Base-by-base conservation (phyloP, 2,113 vertebrate genomes). In the Suncus etruscus region DNA sequence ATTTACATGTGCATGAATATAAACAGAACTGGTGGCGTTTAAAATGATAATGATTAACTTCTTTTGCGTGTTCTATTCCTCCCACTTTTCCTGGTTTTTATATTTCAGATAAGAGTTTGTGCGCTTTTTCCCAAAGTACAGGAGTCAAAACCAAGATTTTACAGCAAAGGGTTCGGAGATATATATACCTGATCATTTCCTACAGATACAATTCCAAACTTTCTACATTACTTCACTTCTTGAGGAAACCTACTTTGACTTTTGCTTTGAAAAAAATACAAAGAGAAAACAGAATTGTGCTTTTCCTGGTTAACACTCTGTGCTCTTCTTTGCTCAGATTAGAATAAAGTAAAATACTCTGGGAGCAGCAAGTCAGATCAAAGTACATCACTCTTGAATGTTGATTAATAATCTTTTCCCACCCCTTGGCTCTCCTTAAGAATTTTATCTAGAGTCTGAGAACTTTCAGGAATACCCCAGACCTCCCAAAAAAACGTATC, bases 1-100 rank as follows among this genome's bases (percentile, higher is more conserved):
- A 94, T 97, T 97, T 96, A 96, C 95, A 94, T 93, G 94, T 91
- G 96, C 96, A 50, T 96, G 96, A 94, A 96, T 97, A 94, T 95
- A 97, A 97, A 97, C 69, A 96, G 89, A 87, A 84, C 89, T 89
- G 87, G 83, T 95, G 94, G 78, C 94, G 96, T 91, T 97, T 93
- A 95, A 94, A 97, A 96, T 95, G 0, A 86, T 95, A 95, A 97
- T 96, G 94, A 96, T 94, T 91, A 95, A 95, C 91, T 95, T 91
- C 95, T 90, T 97, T 96, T 25, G 0, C 83, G 45, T 77, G 70
- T 95, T 95, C 88, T 94, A 83, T 92, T 92, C 92, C 54, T 91
- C 73, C 74, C 61, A 29, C 31, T 91, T 97, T 96, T 97, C 27
- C 31, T 32, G 80, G 86, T 95, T 94, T 90, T 94, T 96, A 91